phyloP scores from a whole-genome alignment of 2,113 vertebrate genomes.

The Picathartes gymnocephalus region DNA sequence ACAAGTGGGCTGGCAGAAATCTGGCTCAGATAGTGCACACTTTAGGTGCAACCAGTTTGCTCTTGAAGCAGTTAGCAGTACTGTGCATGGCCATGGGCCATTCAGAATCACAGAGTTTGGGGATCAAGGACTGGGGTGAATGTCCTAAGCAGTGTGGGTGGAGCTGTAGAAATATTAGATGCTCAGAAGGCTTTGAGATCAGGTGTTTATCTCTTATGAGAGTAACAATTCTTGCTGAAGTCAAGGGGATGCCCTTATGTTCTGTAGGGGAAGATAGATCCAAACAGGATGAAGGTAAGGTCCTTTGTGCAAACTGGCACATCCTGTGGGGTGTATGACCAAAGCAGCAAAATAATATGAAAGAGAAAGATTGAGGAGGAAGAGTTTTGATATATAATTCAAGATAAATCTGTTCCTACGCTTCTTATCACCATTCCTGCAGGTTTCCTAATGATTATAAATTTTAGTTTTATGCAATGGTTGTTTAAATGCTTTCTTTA shows the following conservation, averaged over 20 bases:
- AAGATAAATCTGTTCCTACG: neutral
- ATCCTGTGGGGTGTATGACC: neutral
- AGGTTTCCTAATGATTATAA: neutral
- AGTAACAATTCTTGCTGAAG: neutral
- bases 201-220: neutral
- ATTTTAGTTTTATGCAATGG: neutral
- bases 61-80: neutral
- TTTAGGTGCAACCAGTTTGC: neutral
- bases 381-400: neutral
- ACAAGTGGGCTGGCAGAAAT: neutral
- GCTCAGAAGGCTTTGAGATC: neutral
- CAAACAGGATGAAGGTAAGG: neutral
- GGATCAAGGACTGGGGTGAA: neutral
- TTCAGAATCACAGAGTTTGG: neutral
- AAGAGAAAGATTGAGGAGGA: neutral
- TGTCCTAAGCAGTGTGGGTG: neutral
- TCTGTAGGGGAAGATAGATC: neutral
- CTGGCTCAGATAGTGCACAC: neutral
- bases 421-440: neutral
- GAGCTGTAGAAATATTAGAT: neutral
- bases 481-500: neutral
- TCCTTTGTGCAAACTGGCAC: neutral
- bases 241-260: neutral
- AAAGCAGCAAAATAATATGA: neutral
- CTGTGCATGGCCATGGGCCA: neutral